phyloP scores from a whole-genome alignment of 2,888 invertebrate genomes.

The Oligia latruncula region DNA sequence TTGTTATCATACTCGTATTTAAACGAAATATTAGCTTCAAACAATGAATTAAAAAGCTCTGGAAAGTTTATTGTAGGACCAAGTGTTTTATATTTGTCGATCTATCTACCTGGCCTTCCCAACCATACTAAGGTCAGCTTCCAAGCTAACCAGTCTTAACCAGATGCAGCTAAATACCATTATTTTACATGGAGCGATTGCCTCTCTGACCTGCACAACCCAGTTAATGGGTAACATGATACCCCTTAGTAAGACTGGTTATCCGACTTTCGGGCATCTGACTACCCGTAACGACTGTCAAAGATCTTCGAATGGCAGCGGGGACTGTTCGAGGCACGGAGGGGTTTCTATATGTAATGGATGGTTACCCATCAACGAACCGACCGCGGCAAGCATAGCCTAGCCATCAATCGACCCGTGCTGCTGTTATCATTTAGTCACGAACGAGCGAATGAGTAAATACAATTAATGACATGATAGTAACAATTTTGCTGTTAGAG shows the following conservation, averaged over 20 bases:
- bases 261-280: background rate
- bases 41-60: background rate
- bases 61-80: background rate
- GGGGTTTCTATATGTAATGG: background rate
- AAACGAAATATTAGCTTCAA: background rate
- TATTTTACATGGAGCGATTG: background rate
- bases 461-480: constrained; percentile 17
- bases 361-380: background rate
- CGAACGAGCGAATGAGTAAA: background rate
- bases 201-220: background rate
- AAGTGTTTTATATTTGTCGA: background rate
- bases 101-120: background rate
- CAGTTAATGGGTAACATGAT: background rate
- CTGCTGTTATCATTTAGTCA: background rate
- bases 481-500: constrained; percentile 6
- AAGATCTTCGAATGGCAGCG: background rate
- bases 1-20: background rate
- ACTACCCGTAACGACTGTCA: background rate
- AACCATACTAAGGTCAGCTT: background rate
- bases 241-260: background rate
- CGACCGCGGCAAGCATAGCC: background rate
- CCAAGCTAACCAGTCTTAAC: background rate
- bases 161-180: background rate
- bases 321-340: background rate
- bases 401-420: background rate